Evolutionary conservation across 2,797 vertebrate species (phyloP).

Genomic region (Trematomus bernacchii): DNA sequence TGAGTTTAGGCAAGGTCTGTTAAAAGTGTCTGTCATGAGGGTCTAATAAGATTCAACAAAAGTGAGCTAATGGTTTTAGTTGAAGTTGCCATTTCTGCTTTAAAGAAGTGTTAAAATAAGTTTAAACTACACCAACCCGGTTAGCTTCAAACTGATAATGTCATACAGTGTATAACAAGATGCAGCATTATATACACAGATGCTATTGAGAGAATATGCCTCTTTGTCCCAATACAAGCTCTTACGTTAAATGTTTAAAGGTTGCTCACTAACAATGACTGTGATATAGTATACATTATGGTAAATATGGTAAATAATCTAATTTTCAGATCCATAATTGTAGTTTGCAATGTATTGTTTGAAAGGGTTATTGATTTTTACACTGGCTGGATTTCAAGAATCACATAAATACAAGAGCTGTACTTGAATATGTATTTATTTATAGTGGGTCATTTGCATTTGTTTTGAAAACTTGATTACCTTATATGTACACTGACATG

Average conservation of each 20-base stretch:
- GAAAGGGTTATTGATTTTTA: not conserved
- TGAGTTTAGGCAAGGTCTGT: conserved; percentile 7
- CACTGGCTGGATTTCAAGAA: not conserved
- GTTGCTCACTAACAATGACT: not conserved
- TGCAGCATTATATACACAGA: not conserved
- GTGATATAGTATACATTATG: not conserved
- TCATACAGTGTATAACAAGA: not conserved
- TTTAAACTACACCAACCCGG: not conserved
- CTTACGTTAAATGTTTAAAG: not conserved
- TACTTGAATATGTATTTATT: too few species aligned
- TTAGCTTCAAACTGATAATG: not conserved
- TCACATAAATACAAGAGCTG: not conserved
- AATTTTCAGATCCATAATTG: not conserved
- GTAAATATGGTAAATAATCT: not conserved
- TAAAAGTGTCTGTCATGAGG: conserved; percentile 20
- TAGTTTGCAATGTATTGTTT: not conserved
- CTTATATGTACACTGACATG: not conserved
- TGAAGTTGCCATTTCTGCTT: not conserved
- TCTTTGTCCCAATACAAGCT: not conserved
- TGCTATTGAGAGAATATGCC: not conserved
- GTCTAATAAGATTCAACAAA: not conserved
- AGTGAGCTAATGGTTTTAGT: not conserved
- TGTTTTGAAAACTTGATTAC: not conserved
- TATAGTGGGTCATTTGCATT: not conserved
- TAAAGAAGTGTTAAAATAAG: not conserved